Base-by-base conservation (phyloP, 2,888 invertebrate genomes). In the Hoplodrina ambigua region DNA sequence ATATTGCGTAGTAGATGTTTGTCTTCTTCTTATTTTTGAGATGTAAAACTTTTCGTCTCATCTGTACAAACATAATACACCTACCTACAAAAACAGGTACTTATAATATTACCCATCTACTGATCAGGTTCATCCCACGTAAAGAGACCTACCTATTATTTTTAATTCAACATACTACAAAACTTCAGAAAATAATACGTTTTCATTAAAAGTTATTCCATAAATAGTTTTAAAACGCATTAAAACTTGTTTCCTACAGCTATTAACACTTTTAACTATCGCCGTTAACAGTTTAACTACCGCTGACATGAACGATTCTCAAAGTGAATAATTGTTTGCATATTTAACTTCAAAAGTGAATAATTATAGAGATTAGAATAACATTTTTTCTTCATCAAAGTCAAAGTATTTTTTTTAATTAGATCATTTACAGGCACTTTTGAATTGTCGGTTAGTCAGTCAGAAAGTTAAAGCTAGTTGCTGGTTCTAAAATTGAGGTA, bases 171-270 rank as follows among this genome's bases (percentile, higher is more conserved):
- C 17, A 13, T 17, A 8, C 37, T 37, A 37, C 20, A 13, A 30
- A 33, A 53, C 10, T 53, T 46, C 4, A 7, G 6, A 33, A 66
- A 33, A 44, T 52, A 20, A 53, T 11, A 20, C 4, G 10, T n/a
- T 65, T 13, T 53, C 20, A 65, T 65, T 33, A 44, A 33, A 46
- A 65, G 17, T 33, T 30, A 15, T 33, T 20, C 19, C 19, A 19
- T 15, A 8, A 63, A 52, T 52, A 52, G 50, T 25, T 63, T 63
- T 41, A 41, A 52, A 56, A 56, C 8, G 37, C 19, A 56, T 56
- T 10, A 33, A 33, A 10, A 41, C 41, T 56, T 37, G 46, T 17
- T 6, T 37, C n/a, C n/a, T n/a, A 49, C 4, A 6, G 19, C 46
- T 46, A 17, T 46, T 1, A 46, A 46, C 46, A 46, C 17, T 17